phyloP scores from a whole-genome alignment of 2,888 invertebrate genomes.

The Hypselothyrea guttata region DNA sequence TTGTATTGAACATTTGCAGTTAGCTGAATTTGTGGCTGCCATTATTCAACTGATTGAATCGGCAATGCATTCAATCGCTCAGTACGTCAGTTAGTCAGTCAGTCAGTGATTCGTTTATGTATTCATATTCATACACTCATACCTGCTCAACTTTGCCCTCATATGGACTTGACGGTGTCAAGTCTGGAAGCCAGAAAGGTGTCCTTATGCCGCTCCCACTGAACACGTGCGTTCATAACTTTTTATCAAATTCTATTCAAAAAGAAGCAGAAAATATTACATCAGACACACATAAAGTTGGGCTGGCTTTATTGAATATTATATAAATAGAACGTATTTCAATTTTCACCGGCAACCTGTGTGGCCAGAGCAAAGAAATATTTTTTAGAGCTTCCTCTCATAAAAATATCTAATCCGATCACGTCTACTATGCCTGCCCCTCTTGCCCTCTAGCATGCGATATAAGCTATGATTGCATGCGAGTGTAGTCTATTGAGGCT shows the following conservation, averaged over 20 bases:
- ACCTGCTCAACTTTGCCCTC: too few species aligned
- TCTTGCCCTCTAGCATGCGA: too few species aligned
- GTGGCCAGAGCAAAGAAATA: slow-evolving; percentile 15
- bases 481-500: slow-evolving; percentile 1
- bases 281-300: slow-evolving; percentile 3
- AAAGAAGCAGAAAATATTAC: slow-evolving; percentile 11
- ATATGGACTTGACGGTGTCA: slow-evolving; percentile 22
- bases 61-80: slow-evolving; percentile 54
- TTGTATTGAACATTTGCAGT: slow-evolving; percentile 78
- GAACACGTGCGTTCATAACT: slow-evolving; percentile 54
- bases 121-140: slow-evolving; percentile 49
- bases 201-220: slow-evolving; percentile 14
- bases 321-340: slow-evolving; percentile 72
- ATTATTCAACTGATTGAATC: slow-evolving; percentile 74
- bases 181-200: slow-evolving; percentile 51
- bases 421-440: slow-evolving; percentile 46
- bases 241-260: slow-evolving; percentile 54
- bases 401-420: slow-evolving; percentile 76
- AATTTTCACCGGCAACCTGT: slow-evolving; percentile 53
- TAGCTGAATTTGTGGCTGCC: slow-evolving; percentile 69
- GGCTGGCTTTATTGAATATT: slow-evolving; percentile 56
- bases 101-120: slow-evolving; percentile 52
- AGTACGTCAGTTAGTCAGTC: slow-evolving; percentile 30
- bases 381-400: slow-evolving; percentile 60
- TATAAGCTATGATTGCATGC: slow-evolving; percentile 17